Evolutionary conservation across 1,140 invertebrate species (phyloP).

Genomic region (Listronotus bonariensis): DNA sequence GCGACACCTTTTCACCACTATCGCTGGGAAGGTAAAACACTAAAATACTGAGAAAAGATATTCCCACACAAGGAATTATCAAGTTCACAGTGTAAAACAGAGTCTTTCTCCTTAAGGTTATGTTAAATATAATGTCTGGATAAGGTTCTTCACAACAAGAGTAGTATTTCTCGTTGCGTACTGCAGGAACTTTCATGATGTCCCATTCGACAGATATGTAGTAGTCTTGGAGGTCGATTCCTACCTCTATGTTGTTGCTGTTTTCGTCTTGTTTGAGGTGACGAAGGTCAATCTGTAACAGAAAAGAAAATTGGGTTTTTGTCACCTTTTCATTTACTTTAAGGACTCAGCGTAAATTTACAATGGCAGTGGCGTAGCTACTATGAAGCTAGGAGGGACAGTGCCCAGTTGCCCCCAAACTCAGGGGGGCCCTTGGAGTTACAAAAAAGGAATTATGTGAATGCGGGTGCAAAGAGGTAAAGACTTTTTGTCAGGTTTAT

Average conservation of each 20-base stretch:
- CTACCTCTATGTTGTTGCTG: constrained; percentile 81
- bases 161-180: constrained; percentile 87
- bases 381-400: too few species aligned
- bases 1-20: constrained; percentile 95
- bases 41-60: constrained; percentile 95
- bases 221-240: constrained; percentile 91
- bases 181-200: constrained; percentile 87
- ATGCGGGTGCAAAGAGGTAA: too few species aligned
- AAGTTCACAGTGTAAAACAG: constrained; percentile 97
- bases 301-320: constrained; percentile 11
- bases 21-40: constrained; percentile 99
- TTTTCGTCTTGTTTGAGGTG: constrained; percentile 81
- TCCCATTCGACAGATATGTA: constrained; percentile 98
- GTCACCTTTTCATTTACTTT: too few species aligned
- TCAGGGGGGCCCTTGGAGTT: too few species aligned
- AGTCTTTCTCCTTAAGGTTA: constrained; percentile 93
- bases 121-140: constrained; percentile 97
- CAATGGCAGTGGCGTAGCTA: too few species aligned
- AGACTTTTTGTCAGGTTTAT: too few species aligned
- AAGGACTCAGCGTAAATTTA: too few species aligned
- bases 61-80: constrained; percentile 94
- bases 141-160: constrained; percentile 90
- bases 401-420: too few species aligned
- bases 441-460: too few species aligned
- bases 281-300: constrained; percentile 79